phyloP scores from a whole-genome alignment of 1,140 invertebrate species.

The Drosophila sp. region DNA sequence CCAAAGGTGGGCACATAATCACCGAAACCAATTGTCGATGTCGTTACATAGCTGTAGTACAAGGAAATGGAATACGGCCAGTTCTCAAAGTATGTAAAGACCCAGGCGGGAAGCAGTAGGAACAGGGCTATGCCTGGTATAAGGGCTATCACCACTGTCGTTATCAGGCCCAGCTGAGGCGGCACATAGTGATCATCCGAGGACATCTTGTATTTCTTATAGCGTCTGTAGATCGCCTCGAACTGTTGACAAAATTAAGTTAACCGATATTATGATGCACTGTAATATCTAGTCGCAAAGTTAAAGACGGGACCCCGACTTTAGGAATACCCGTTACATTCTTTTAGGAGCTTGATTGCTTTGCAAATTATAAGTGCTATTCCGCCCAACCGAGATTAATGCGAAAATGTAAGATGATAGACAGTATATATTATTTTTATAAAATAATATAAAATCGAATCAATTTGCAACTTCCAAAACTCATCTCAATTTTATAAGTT shows the following conservation, averaged over 20 bases:
- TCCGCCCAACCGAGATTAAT: too few relatives aligned
- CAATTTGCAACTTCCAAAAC: too few relatives aligned
- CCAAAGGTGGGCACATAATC: slow-evolving; percentile 91
- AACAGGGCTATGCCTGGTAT: slow-evolving; percentile 95
- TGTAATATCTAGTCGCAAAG: too few relatives aligned
- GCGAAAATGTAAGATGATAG: too few relatives aligned
- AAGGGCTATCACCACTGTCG: slow-evolving; percentile 92
- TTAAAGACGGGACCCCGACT: too few relatives aligned
- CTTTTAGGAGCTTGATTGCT: too few relatives aligned
- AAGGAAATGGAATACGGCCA: slow-evolving; percentile 96
- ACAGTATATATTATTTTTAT: too few relatives aligned
- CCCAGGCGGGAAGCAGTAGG: slow-evolving; percentile 95
- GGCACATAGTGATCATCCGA: slow-evolving; percentile 87
- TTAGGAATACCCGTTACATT: too few relatives aligned
- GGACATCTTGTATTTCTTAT: slow-evolving; percentile 89
- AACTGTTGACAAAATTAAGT: slow-evolving; percentile 85
- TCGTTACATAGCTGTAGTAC: slow-evolving; percentile 96
- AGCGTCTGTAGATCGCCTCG: slow-evolving; percentile 89
- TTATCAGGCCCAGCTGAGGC: slow-evolving; percentile 89
- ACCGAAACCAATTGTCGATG: slow-evolving; percentile 97
- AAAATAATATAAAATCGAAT: too few relatives aligned
- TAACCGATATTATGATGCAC: too few relatives aligned
- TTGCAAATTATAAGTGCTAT: too few relatives aligned
- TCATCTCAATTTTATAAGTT: too few relatives aligned
- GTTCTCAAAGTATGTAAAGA: slow-evolving; percentile 94